phyloP scores from a whole-genome alignment of 2,888 invertebrate species.

The Habroteleia sp. region DNA sequence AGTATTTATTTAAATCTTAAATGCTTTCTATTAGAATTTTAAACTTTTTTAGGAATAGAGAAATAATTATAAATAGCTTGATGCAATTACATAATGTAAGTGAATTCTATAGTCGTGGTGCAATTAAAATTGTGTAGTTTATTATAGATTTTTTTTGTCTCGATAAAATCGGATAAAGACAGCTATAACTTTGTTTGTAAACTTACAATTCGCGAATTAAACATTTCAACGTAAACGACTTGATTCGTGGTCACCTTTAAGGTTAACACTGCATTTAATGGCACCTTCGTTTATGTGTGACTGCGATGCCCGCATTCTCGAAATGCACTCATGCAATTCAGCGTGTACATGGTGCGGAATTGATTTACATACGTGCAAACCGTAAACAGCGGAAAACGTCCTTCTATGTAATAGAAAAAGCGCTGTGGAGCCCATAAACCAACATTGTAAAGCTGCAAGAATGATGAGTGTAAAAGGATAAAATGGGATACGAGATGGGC shows the following conservation, averaged over 20 bases:
- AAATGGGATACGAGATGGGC: conserved; percentile 34
- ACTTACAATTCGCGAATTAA: conserved; percentile 19
- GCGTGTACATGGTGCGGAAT: conserved; percentile 46
- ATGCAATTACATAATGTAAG: too few species aligned
- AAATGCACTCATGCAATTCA: conserved; percentile 45
- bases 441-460: conserved; percentile 73
- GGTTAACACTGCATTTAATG: conserved; percentile 53
- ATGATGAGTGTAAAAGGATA: conserved; percentile 72
- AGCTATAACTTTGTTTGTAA: conserved; percentile 15
- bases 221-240: conserved; percentile 28
- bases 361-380: conserved; percentile 60
- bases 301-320: conserved; percentile 29
- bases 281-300: conserved; percentile 13
- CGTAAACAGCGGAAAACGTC: conserved; percentile 54
- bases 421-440: conserved; percentile 63
- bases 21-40: too few species aligned
- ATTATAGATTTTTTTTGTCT: too few species aligned
- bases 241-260: conserved; percentile 31
- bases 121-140: too few species aligned
- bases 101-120: too few species aligned
- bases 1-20: too few species aligned
- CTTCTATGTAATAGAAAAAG: conserved; percentile 50
- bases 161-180: too few species aligned
- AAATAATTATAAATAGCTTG: too few species aligned
- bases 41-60: too few species aligned